These are phyloP conservation scores for Rhinolophus sinicus DNA, from an alignment of 2,113 vertebrate genomes.

Conservation along the genomic window DNA sequence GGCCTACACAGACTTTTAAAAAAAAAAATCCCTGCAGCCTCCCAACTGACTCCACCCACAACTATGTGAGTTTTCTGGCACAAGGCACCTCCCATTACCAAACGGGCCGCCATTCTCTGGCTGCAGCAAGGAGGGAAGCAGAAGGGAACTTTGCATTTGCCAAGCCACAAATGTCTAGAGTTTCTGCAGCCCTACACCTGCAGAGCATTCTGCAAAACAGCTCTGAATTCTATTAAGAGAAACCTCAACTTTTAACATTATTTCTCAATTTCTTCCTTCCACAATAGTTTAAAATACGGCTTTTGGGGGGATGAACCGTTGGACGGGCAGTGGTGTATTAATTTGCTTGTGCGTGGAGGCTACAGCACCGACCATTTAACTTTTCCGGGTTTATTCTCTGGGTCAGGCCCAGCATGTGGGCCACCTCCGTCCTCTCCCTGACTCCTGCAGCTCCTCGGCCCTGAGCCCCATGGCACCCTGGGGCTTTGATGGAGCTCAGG, in stretches of 20 bases:
- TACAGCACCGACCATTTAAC: background rate
- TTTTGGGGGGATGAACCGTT: background rate
- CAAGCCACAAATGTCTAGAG: constrained; percentile 21
- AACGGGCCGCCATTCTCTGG: constrained; percentile 63
- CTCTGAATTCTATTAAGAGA: constrained; percentile 51
- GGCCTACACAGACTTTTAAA: constrained; percentile 66
- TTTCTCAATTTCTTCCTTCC: constrained; percentile 44
- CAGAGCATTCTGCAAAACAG: constrained; percentile 46
- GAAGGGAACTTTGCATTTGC: background rate
- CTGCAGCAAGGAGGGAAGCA: constrained; percentile 71
- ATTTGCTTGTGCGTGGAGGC: background rate
- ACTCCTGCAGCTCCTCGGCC: background rate
- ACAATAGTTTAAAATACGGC: constrained; percentile 43
- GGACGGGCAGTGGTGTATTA: background rate
- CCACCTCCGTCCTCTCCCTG: rapidly evolving
- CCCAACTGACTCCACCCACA: constrained; percentile 68
- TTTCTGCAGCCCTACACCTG: constrained; percentile 65
- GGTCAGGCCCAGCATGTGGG: background rate
- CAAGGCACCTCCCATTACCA: constrained; percentile 64
- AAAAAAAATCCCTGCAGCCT: constrained; percentile 71
- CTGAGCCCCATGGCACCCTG: too few relatives aligned
- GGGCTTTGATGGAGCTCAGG: background rate
- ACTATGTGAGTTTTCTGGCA: constrained; percentile 76
- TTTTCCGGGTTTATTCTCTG: background rate
- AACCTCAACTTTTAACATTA: constrained; percentile 18